Percentiles rank a stretch among this genome's conserved stretches.
These are phyloP conservation scores for Hypocryptadius cinnamomeus DNA, from an alignment of 2,113 vertebrate genomes.

Conservation along the genomic window DNA sequence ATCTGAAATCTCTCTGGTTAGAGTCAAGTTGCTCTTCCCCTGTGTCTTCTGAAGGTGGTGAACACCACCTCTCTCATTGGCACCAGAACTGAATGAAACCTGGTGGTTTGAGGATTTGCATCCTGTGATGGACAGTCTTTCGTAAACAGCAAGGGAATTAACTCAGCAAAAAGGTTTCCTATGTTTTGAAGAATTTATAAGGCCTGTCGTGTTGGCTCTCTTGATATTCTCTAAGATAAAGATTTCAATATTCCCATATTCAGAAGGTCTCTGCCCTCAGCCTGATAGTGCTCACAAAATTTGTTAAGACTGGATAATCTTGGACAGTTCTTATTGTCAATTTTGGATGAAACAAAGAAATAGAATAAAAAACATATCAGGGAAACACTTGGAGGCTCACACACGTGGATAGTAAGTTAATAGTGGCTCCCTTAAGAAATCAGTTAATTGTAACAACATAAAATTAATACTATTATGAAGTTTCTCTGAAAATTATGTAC, in stretches of 20 bases:
- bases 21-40: neutral
- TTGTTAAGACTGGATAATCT: neutral
- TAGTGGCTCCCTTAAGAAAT: neutral
- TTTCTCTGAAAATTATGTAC: neutral
- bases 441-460: too few relatives aligned
- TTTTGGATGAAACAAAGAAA: neutral
- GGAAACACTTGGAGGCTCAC: neutral
- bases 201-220: neutral
- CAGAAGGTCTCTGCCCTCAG: neutral
- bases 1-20: neutral
- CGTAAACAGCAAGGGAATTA: neutral
- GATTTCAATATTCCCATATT: neutral
- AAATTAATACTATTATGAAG: neutral
- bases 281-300: neutral
- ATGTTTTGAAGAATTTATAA: neutral
- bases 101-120: neutral
- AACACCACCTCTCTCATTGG: accelerated
- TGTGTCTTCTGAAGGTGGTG: neutral
- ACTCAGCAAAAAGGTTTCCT: neutral
- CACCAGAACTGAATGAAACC: neutral
- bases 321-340: neutral
- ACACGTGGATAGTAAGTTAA: neutral
- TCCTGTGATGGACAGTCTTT: neutral
- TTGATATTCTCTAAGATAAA: neutral
- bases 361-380: neutral